Conservation (phyloP, 2,888 invertebrate species). For the Habrosyne pyritoides region DNA sequence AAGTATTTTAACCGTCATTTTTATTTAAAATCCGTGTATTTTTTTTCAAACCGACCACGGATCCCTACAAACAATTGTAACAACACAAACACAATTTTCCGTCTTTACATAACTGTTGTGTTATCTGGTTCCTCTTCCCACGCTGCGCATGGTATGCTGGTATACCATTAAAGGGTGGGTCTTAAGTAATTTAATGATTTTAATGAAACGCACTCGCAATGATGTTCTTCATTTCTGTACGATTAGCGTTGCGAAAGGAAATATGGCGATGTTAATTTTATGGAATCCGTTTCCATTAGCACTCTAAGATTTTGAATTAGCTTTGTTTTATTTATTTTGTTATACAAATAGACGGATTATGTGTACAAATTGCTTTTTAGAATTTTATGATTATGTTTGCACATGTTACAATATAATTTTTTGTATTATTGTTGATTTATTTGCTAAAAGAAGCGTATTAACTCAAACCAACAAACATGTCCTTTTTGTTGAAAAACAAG, state of each 20-base stretch:
- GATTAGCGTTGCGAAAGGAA: constrained; percentile 5
- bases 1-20: too few species aligned
- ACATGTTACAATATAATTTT: too few species aligned
- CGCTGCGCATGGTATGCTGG: constrained; percentile 51
- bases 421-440: too few species aligned
- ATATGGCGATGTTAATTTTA: background rate
- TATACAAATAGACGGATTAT: background rate
- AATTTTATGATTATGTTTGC: background rate
- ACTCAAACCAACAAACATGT: too few species aligned
- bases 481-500: too few species aligned
- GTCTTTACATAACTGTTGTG: constrained; percentile 65
- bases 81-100: constrained; percentile 69
- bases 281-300: constrained; percentile 1
- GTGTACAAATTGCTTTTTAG: constrained; percentile 1
- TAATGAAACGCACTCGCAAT: constrained; percentile 39
- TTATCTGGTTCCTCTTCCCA: constrained; percentile 67
- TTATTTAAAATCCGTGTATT: too few species aligned
- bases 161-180: constrained; percentile 23
- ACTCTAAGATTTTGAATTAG: background rate
- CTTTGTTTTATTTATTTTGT: background rate
- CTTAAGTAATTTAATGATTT: constrained; percentile 39
- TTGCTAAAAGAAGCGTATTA: too few species aligned
- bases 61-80: constrained; percentile 58
- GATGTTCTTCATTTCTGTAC: constrained; percentile 11
- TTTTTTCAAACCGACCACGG: constrained; percentile 17